phyloP scores from a whole-genome alignment of 2,888 invertebrate genomes.

The Coenonympha glycerion region DNA sequence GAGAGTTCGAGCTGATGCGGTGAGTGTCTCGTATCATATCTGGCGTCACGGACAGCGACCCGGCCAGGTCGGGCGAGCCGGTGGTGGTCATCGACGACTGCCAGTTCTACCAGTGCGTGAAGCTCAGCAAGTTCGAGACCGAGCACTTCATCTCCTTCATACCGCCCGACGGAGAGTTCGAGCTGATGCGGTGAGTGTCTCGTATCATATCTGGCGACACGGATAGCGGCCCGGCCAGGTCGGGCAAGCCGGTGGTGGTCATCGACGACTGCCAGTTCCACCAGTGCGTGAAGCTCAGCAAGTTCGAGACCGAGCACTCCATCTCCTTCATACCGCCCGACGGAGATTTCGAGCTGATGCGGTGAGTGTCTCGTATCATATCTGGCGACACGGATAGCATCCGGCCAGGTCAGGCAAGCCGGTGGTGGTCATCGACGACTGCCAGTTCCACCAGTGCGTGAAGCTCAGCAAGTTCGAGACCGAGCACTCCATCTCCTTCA shows the following conservation, averaged over 20 bases:
- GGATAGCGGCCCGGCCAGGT: conserved; percentile 85
- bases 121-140: conserved; percentile 99
- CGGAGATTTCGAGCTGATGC: conserved; percentile 99
- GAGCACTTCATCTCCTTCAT: conserved; percentile 99
- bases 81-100: conserved; percentile 99
- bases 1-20: conserved; percentile 99
- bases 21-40: too few relatives aligned
- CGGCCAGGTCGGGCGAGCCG: conserved; percentile 94
- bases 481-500: conserved; percentile 99
- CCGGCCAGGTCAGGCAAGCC: conserved; percentile 95
- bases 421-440: conserved; percentile 99
- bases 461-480: conserved; percentile 99
- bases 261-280: conserved; percentile 99
- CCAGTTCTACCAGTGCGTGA: conserved; percentile 99
- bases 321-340: conserved; percentile 99
- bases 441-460: conserved; percentile 99
- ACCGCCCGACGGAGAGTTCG: conserved; percentile 99
- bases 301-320: conserved; percentile 99
- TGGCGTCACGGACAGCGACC: conserved; percentile 81
- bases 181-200: conserved; percentile 95
- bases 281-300: conserved; percentile 99
- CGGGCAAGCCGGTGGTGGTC: conserved; percentile 98
- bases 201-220: too few relatives aligned
- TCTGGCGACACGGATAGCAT: conserved; percentile 78
- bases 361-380: too few relatives aligned